phyloP scores from a whole-genome alignment of 2,797 vertebrate genomes.

The Hippopotamyrus pictus region DNA sequence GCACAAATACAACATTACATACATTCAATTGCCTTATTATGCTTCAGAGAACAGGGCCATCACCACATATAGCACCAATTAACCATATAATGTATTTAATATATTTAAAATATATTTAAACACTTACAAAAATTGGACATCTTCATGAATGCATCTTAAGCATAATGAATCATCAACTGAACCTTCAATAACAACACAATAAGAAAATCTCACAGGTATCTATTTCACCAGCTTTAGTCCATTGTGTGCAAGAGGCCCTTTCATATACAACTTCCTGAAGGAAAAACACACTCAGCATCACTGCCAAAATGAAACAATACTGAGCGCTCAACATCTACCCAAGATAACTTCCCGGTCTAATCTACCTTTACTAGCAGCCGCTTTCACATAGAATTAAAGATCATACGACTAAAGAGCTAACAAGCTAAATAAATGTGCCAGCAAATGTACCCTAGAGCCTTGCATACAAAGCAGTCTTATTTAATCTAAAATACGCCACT shows the following conservation, averaged over 20 bases:
- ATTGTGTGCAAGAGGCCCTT: conserved; percentile 10
- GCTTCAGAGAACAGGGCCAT: not conserved
- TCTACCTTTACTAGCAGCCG: not conserved
- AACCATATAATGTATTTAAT: not conserved
- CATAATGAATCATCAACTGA: not conserved
- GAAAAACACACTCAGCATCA: not conserved
- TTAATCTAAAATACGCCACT: not conserved
- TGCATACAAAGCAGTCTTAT: not conserved
- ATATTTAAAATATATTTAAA: not conserved
- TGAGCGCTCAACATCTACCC: not conserved
- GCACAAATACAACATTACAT: not conserved
- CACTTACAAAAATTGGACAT: not conserved
- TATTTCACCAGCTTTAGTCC: not conserved
- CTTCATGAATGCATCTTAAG: not conserved
- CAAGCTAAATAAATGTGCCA: not conserved
- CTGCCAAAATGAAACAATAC: conserved; percentile 13
- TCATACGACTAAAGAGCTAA: not conserved
- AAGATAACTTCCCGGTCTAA: conserved; percentile 12
- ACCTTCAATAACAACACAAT: not conserved
- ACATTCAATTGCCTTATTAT: not conserved
- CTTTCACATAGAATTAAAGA: not conserved
- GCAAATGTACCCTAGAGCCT: not conserved
- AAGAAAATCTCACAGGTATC: not conserved
- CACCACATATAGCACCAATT: not conserved
- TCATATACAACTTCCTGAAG: conserved; percentile 8